Base-by-base conservation (phyloP, 2,113 vertebrate species). In the Pseudopipra pipra region DNA sequence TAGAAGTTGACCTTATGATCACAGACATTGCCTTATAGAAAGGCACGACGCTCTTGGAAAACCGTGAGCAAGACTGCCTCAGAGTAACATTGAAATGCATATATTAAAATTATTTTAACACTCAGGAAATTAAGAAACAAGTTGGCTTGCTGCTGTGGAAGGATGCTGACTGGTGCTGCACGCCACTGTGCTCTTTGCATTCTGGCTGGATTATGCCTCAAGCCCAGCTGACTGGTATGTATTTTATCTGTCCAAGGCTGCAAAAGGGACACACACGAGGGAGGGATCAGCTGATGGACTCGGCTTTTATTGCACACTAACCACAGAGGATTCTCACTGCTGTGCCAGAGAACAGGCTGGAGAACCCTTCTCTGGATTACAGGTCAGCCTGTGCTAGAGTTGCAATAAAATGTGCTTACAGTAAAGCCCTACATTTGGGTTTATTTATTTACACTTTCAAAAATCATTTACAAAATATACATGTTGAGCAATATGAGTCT, bases 401-500 rank as follows among this genome's bases (percentile, higher is more conserved):
- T 47, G 62, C 52, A 73, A 63, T 59, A 39, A 79, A 79, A 86
- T 16, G n/a, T 59, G 67, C 47, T 73, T 87, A 63, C 22, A 83
- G 21, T 37, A 56, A 73, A 79, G 39, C 30, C 49, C 61, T 62
- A 22, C 56, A 75, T 70, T 91, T 95, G 75, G 58, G 37, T 78
- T 87, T 72, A 56, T 70, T 85, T 70, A 54, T 91, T 89, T 72
- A 85, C 49, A 30, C 54, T 91, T 85, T 70, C 77, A 86, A 71
- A 87, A 72, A 55, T 52, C 28, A n/a, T 46, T 51, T 19, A 85
- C 65, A 67, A 87, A 95, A 85, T 3, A 58, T 66, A 81, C 73
- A 85, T 52, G 55, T 92, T 88, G 85, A 94, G 83, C 84, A 95
- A 93, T 25, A 59, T 4, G 55, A 58, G 65, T 43, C 84, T 81